Evolutionary conservation across 1,140 invertebrate species (phyloP).

Genomic region (Conus betulinus): DNA sequence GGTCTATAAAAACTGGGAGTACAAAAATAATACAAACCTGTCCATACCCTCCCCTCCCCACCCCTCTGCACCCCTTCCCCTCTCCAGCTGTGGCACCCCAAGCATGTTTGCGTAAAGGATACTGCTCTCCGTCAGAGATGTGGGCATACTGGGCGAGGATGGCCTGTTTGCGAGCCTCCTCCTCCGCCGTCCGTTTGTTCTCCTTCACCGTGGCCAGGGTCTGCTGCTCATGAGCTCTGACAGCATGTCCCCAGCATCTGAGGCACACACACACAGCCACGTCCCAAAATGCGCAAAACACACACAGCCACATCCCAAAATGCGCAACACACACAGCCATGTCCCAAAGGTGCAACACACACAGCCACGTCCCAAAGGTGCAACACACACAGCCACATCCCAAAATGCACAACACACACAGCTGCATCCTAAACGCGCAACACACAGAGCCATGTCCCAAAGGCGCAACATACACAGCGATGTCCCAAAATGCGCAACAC

Average conservation of each 20-base stretch:
- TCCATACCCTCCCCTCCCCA: too few relatives aligned
- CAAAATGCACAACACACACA: not conserved
- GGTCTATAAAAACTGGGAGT: too few relatives aligned
- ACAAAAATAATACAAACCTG: too few relatives aligned
- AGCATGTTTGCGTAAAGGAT: conserved; percentile 48
- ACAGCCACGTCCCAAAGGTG: not conserved
- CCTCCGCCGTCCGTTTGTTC: conserved; percentile 52
- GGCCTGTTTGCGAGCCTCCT: conserved; percentile 56
- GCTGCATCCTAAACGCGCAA: too few relatives aligned
- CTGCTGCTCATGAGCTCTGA: conserved; percentile 55
- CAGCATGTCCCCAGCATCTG: conserved; percentile 46
- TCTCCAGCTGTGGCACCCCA: too few relatives aligned
- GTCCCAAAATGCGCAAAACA: not conserved
- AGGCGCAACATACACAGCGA: too few relatives aligned
- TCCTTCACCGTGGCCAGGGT: conserved; percentile 56
- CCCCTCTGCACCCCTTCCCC: too few relatives aligned
- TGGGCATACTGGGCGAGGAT: conserved; percentile 58
- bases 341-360: not conserved
- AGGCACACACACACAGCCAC: conserved; percentile 12
- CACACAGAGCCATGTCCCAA: too few relatives aligned
- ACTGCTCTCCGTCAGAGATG: conserved; percentile 61
- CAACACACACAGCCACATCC: not conserved
- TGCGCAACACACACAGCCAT: not conserved
- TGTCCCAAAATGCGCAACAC: not conserved
- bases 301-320: not conserved